These are phyloP conservation scores for Philopotamus ludificatus DNA, from an alignment of 1,140 invertebrate genomes.

Conservation along the genomic window DNA sequence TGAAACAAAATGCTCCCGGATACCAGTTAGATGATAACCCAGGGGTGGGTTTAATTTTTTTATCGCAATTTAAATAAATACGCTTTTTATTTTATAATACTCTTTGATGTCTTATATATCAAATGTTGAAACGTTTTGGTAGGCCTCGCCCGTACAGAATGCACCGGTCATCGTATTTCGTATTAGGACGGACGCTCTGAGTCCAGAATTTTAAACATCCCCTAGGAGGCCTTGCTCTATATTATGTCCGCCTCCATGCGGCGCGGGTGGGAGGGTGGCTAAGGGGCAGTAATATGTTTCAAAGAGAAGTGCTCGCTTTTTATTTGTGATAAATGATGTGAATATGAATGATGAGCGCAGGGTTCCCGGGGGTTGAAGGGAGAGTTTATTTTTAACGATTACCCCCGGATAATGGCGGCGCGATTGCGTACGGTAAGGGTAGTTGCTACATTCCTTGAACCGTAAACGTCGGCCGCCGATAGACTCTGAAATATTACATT, in stretches of 20 bases:
- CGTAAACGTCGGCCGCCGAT: constrained; percentile 9
- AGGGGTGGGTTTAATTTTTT: no score
- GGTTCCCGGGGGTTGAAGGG: constrained; percentile 18
- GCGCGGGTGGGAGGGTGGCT: constrained; percentile 1
- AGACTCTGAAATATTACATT: background rate
- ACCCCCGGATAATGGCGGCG: constrained; percentile 29
- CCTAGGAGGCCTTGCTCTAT: background rate
- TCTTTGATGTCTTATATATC: background rate
- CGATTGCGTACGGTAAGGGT: constrained; percentile 30
- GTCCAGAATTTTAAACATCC: constrained; percentile 36
- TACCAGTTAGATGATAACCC: no score
- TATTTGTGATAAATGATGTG: constrained; percentile 43
- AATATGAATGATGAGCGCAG: constrained; percentile 40
- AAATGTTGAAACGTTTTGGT: background rate
- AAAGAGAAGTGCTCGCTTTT: constrained; percentile 41
- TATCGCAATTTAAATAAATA: no score
- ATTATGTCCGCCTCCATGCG: background rate
- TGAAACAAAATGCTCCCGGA: constrained; percentile 10
- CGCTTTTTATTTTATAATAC: no score
- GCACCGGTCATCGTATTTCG: constrained; percentile 39
- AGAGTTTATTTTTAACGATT: constrained; percentile 42
- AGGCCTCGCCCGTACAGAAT: constrained; percentile 26
- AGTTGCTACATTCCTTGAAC: constrained; percentile 21
- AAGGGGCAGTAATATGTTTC: constrained; percentile 37
- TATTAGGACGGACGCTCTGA: constrained; percentile 31